A percentile compares a stretch with the other conserved stretches of the same genome.
Conservation (phyloP, 1,140 invertebrate genomes). For the Hyles vespertilio region DNA sequence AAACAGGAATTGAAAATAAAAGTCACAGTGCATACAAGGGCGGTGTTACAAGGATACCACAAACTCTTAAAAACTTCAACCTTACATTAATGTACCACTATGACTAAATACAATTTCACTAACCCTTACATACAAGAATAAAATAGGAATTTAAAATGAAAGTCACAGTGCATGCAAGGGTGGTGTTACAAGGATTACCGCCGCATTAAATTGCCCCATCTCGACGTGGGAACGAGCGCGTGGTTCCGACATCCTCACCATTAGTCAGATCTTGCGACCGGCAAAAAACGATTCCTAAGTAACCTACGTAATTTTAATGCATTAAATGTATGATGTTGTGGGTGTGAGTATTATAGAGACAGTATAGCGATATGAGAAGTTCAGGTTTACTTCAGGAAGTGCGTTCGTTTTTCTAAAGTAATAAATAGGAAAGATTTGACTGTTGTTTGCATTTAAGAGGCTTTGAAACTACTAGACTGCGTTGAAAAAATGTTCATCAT, state of each 20-base stretch:
- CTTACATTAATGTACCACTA: no score
- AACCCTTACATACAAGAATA: no score
- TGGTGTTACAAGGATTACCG: constrained; percentile 22
- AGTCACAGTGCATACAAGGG: not conserved
- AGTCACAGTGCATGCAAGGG: not conserved
- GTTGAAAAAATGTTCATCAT: no score
- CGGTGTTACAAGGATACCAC: constrained; percentile 25
- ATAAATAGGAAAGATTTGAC: no score
- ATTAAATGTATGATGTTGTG: not conserved
- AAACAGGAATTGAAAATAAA: not conserved
- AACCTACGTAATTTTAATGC: no score
- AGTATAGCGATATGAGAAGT: no score
- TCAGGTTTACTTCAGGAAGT: no score
- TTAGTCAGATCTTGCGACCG: constrained; percentile 59
- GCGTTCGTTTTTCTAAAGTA: no score
- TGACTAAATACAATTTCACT: no score
- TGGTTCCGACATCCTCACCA: constrained; percentile 44
- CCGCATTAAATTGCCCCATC: constrained; percentile 34
- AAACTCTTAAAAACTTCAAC: not conserved
- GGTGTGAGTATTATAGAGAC: no score
- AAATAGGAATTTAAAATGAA: not conserved
- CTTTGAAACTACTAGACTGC: no score
- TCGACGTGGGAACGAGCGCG: constrained; percentile 35
- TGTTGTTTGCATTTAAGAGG: no score
- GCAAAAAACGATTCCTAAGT: constrained; percentile 34